Percentiles rank a stretch among this genome's conserved stretches.
These are phyloP conservation scores for Erpornis zantholeuca DNA, from an alignment of 2,113 vertebrate species.

Conservation along the genomic window DNA sequence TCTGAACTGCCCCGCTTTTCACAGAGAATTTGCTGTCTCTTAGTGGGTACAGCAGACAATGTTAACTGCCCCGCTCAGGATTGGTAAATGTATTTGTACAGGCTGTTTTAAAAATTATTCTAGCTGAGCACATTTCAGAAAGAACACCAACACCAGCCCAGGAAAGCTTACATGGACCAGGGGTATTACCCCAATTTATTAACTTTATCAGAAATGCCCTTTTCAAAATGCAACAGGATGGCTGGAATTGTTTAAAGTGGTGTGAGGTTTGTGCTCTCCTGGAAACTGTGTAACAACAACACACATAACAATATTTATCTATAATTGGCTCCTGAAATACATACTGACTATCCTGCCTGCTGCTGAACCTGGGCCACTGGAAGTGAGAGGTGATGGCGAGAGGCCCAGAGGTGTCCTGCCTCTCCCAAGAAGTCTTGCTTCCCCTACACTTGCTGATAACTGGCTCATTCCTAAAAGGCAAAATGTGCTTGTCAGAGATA, in stretches of 20 bases:
- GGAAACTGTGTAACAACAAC: not conserved
- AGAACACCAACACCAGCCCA: not conserved
- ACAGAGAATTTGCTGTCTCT: not conserved
- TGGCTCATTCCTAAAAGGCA: constrained; percentile 64
- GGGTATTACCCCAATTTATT: not conserved
- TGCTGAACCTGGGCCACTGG: constrained; percentile 42
- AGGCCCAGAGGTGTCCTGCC: not conserved
- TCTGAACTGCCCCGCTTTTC: not conserved
- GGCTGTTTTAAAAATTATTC: not conserved
- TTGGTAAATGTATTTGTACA: not conserved
- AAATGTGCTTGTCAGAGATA: constrained; percentile 39
- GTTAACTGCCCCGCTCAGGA: not conserved
- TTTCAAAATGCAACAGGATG: not conserved
- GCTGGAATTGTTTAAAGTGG: not conserved
- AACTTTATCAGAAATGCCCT: not conserved
- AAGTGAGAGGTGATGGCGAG: constrained; percentile 20
- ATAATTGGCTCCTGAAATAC: constrained; percentile 51
- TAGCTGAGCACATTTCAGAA: not conserved
- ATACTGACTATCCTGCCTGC: constrained; percentile 63
- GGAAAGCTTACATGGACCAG: not conserved
- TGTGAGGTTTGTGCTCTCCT: not conserved
- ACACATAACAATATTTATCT: constrained; percentile 9
- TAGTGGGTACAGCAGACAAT: not conserved
- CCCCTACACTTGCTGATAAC: constrained; percentile 55
- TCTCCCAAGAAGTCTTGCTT: constrained; percentile 35